Base-by-base conservation (phyloP, 1,140 invertebrate genomes). In the Drosophila setifemur region DNA sequence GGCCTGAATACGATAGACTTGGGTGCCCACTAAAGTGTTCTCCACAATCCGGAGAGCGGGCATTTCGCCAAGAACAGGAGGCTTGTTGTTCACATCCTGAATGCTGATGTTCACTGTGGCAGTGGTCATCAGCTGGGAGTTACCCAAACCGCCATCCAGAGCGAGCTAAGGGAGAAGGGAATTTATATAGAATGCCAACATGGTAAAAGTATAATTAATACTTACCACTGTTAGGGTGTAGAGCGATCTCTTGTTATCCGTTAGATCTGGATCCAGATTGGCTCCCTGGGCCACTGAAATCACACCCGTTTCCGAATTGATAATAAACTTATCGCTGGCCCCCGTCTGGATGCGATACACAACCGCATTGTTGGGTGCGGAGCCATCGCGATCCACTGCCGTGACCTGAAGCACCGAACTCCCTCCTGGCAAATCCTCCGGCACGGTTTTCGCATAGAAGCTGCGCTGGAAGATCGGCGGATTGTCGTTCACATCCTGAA, bases 31-130 rank as follows among this genome's bases (percentile, higher is more conserved):
- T 76, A 94, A 93, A 8, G 94, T 95, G 88, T 97, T 96, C 91
- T 97, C 96, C 6, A 90, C 90, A 37, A 97, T 91, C 8, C 54
- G 58, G 7, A 90, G 9, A 0, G 92, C 92, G 1, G 93, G 94
- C 1, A 95, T 93, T 44, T 96, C 94, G 0, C 92, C 73, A 33
- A 98, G 93, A 5, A 94, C 90, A 0, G 97, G 97, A 0, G 93
- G 92, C 89, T 98, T 98, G 85, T 98, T 98, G 85, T 98, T 98
- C 0, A 98, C 96, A 91, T 98, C 97, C 7, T 95, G 92, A 52
- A 98, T 96, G 0, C 94, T 94, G 4, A 98, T 96, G 76, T 97
- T 96, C 0, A 98, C 96, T 0, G 94, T 91, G 5, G 95, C 94
- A 2, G 93, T 91, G 1, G 93, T 93, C 37, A 93, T 94, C 8